Evolutionary conservation across 2,888 invertebrate genomes (phyloP).

Genomic region (Chrysolina haemoptera): DNA sequence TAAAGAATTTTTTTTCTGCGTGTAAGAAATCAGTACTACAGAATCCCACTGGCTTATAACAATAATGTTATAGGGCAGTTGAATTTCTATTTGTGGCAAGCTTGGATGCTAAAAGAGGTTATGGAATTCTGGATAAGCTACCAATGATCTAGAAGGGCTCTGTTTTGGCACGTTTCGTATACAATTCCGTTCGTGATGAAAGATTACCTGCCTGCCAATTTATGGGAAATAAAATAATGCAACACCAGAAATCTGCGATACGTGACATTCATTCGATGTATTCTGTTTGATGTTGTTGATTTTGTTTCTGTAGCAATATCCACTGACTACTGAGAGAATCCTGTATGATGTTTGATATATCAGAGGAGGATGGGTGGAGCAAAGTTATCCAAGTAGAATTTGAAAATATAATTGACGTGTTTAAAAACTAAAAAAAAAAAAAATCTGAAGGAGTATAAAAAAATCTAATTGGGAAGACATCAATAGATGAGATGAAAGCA

Average conservation of each 20-base stretch:
- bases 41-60: too few relatives aligned
- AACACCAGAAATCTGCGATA: conserved; percentile 17
- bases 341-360: too few relatives aligned
- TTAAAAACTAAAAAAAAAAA: too few relatives aligned
- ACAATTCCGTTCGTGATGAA: conserved; percentile 42
- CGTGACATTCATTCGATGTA: conserved; percentile 5
- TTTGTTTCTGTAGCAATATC: neutral
- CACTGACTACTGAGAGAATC: too few relatives aligned
- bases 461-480: too few relatives aligned
- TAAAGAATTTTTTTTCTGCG: too few relatives aligned
- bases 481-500: too few relatives aligned
- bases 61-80: neutral
- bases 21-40: too few relatives aligned
- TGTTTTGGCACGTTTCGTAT: conserved; percentile 42
- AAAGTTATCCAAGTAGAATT: too few relatives aligned
- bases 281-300: neutral
- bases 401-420: too few relatives aligned
- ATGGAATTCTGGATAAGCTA: neutral
- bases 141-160: neutral
- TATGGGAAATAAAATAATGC: conserved; percentile 29
- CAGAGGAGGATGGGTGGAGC: too few relatives aligned
- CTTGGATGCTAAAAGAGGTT: neutral
- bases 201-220: conserved; percentile 38
- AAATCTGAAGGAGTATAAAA: too few relatives aligned
- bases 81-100: neutral